Evolutionary conservation across 2,113 vertebrate genomes (phyloP).

Genomic region (Candoia aspera): DNA sequence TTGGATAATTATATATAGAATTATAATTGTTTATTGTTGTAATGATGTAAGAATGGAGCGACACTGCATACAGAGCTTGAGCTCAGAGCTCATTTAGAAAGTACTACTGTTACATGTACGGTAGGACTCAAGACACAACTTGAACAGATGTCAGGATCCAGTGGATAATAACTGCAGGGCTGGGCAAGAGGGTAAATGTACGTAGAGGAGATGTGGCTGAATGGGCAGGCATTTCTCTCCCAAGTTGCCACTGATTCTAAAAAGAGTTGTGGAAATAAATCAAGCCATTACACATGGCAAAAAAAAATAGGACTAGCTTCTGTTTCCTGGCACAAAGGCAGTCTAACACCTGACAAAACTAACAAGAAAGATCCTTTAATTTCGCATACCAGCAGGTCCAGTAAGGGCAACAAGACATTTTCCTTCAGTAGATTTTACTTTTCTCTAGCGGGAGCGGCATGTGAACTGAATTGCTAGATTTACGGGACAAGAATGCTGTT

Average conservation of each 20-base stretch:
- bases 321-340: slow-evolving; percentile 55
- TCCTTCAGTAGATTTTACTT: slow-evolving; percentile 55
- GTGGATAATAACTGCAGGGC: background rate
- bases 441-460: slow-evolving; percentile 52
- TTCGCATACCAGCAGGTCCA: slow-evolving; percentile 62
- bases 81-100: background rate
- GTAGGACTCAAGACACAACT: background rate
- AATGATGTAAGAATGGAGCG: background rate
- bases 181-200: background rate
- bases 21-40: too few species aligned
- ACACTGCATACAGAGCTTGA: background rate
- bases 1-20: too few species aligned
- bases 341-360: background rate
- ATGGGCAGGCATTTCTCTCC: background rate
- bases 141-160: background rate
- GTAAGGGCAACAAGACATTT: slow-evolving; percentile 63
- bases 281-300: slow-evolving; percentile 26
- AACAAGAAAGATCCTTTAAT: slow-evolving; percentile 31
- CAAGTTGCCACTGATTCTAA: accelerated
- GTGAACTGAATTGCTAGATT: slow-evolving; percentile 16
- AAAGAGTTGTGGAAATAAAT: background rate
- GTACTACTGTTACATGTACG: background rate
- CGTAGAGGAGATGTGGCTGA: background rate
- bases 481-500: slow-evolving; percentile 28
- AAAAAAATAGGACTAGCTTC: slow-evolving; percentile 42